Base-by-base conservation (phyloP, 2,113 vertebrate genomes). In the Protomyctophum bolini region DNA sequence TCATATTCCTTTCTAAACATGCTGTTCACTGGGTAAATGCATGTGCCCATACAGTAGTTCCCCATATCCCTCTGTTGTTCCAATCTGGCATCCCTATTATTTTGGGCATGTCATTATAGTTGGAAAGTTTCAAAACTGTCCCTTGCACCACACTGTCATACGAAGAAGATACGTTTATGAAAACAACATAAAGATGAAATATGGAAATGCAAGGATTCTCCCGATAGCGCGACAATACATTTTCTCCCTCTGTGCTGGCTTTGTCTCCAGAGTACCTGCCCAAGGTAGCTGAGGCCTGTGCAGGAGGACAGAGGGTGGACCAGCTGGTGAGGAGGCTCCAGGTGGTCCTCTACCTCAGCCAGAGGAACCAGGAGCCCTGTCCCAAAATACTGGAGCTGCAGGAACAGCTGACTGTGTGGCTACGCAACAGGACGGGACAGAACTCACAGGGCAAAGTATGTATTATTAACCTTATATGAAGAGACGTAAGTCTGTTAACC, bases 301-400 rank as follows among this genome's bases (percentile, higher is more conserved):
- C 70, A 52, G 93, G 89, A 52, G 93, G 89, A 52, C 92, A 84
- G 12, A 87, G 66, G 87, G 91, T 99, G 83, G 82, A 91, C 83
- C 85, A 87, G 63, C 86, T 96, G 82, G 90, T 94, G 89, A 96
- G 89, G 76, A 94, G 92, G 75, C 63, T 98, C 77, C 85, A 92
- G 78, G 91, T 97, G 89, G 73, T 98, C 73, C 91, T 94, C 58
- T 93, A 93, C 88, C 89, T 94, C 80, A 91, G 87, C 65, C 85
- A 83, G 62, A 93, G 83, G 83, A 94, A 90, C 8, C 82, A 88
- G 54, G 95, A 96, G 91, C 56, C 80, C 11, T 86, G 89, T 78
- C 83, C 92, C 63, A 98, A 95, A 90, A 80, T 95, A 70, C 87
- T 89, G 89, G 83, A 94, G 75, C 87, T 98, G 57, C 92, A 92